Percentiles rank a stretch among this genome's conserved stretches.
phyloP scores from a whole-genome alignment of 2,113 vertebrate genomes.

The Epinephelus moara region DNA sequence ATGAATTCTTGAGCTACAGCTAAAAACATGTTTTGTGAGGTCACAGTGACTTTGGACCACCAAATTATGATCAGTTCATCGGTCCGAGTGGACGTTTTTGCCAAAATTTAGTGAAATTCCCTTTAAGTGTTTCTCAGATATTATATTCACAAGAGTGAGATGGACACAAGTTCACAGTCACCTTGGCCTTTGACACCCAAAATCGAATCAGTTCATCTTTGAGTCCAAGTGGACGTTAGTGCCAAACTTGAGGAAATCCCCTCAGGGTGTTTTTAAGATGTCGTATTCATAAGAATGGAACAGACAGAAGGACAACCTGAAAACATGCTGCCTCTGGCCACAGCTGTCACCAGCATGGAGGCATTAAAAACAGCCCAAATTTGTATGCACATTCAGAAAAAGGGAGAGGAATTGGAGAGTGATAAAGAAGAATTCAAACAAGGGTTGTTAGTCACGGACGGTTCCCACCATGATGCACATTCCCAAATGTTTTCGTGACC shows the following conservation, averaged over 20 bases:
- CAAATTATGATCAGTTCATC: no score
- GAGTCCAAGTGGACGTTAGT: no score
- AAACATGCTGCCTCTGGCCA: not conserved
- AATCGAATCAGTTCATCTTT: no score
- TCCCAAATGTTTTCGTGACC: not conserved
- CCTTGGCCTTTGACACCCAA: no score
- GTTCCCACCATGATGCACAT: conserved; percentile 3
- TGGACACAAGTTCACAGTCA: no score
- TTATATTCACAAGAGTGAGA: not conserved
- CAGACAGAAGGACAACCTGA: no score
- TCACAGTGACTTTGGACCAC: no score
- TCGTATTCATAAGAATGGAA: no score
- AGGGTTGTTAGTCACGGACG: conserved; percentile 12
- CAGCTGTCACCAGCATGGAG: not conserved
- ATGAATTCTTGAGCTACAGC: not conserved
- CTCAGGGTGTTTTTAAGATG: no score
- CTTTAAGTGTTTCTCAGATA: not conserved
- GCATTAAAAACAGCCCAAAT: not conserved
- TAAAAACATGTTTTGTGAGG: no score
- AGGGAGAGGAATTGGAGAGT: conserved; percentile 8
- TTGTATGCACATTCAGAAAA: not conserved
- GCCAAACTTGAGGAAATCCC: no score
- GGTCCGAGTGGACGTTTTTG: no score
- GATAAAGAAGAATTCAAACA: conserved; percentile 10
- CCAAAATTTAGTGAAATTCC: not conserved